Conservation (phyloP, 2,113 vertebrate genomes). For the Cairina moschata region DNA sequence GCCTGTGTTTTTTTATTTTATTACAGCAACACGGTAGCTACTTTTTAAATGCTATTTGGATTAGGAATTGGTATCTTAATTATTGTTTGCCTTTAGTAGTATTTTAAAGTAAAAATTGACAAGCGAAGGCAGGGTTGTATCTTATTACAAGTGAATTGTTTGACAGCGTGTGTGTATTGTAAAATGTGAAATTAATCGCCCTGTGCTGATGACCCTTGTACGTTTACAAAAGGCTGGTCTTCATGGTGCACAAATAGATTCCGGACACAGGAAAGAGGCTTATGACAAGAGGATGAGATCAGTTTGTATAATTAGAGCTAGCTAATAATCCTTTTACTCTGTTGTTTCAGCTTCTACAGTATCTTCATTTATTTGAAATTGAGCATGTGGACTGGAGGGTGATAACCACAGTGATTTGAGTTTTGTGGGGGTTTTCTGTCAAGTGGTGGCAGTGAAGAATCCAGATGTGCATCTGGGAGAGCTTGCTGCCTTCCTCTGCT, state of each 20-base stretch:
- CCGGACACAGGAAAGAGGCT: slow-evolving; percentile 78
- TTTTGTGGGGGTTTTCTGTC: background rate
- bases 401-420: background rate
- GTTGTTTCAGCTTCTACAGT: slow-evolving; percentile 64
- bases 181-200: slow-evolving; percentile 29
- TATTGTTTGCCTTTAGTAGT: background rate
- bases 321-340: slow-evolving; percentile 81
- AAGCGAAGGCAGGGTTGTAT: background rate
- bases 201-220: slow-evolving; percentile 30
- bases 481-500: background rate
- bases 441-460: background rate
- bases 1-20: slow-evolving; percentile 43
- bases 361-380: slow-evolving; percentile 59
- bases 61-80: background rate
- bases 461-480: background rate
- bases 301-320: slow-evolving; percentile 85
- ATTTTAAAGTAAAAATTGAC: background rate
- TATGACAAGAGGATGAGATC: slow-evolving; percentile 85
- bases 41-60: background rate
- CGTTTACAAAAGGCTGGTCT: slow-evolving; percentile 39
- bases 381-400: background rate
- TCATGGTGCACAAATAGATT: slow-evolving; percentile 68
- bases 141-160: background rate
- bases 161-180: background rate
- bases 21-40: background rate